Evolutionary conservation across 1,140 invertebrate genomes (phyloP).

Genomic region (Trinorchestia longiramus): DNA sequence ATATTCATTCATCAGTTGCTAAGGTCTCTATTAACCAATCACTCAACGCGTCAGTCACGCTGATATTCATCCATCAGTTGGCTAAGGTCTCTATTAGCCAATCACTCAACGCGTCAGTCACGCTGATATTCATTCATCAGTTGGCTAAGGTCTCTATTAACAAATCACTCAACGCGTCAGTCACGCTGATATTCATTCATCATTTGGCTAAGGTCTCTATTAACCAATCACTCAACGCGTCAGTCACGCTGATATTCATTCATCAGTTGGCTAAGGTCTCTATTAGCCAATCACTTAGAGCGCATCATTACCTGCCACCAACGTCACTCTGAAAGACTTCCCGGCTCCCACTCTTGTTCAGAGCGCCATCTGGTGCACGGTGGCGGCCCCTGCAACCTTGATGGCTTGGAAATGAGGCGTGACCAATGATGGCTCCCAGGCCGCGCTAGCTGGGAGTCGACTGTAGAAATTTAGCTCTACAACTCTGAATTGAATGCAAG

Average conservation of each 20-base stretch:
- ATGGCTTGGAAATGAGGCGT: neutral
- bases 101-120: no score
- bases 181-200: no score
- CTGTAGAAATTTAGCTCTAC: neutral
- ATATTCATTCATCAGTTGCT: no score
- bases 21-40: no score
- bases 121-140: no score
- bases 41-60: no score
- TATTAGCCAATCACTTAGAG: conserved; percentile 40
- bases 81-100: no score
- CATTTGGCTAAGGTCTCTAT: no score
- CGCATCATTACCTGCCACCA: conserved; percentile 1
- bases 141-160: no score
- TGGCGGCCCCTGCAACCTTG: neutral
- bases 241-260: neutral
- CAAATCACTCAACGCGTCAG: no score
- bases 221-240: neutral
- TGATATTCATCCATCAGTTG: no score
- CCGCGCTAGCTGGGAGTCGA: neutral
- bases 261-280: neutral
- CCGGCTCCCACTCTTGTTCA: neutral
- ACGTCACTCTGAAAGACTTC: neutral
- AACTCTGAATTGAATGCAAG: neutral
- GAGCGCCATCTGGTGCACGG: neutral
- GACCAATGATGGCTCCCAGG: neutral